Conservation (phyloP, 2,113 vertebrate species). For the Paratilapia polleni region DNA sequence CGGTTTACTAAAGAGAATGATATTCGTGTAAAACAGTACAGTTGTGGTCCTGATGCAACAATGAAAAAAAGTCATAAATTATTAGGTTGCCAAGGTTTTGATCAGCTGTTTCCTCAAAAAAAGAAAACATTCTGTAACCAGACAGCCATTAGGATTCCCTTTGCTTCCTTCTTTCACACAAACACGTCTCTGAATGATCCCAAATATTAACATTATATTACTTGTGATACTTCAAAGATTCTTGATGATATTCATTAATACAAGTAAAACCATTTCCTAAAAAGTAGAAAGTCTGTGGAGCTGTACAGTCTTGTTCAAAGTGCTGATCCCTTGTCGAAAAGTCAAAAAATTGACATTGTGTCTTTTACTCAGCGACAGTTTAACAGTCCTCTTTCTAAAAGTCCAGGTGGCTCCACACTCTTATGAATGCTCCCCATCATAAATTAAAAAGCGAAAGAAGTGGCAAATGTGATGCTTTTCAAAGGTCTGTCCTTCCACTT, state of each 20-base stretch:
- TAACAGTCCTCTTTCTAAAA: neutral
- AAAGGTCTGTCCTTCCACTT: slow-evolving; percentile 28
- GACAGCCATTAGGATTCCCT: neutral
- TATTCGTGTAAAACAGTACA: slow-evolving; percentile 30
- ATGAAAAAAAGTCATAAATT: slow-evolving; percentile 18
- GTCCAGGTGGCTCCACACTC: slow-evolving; percentile 10
- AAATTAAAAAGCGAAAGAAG: slow-evolving; percentile 28
- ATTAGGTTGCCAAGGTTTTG: slow-evolving; percentile 17
- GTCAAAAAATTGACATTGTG: neutral
- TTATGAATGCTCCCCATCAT: neutral
- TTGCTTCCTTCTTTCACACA: neutral
- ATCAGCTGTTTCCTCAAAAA: slow-evolving; percentile 26
- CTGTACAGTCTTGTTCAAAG: slow-evolving; percentile 46
- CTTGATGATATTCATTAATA: slow-evolving; percentile 31
- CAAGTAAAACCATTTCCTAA: slow-evolving; percentile 39
- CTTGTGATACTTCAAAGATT: slow-evolving; percentile 50
- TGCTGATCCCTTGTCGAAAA: slow-evolving; percentile 38
- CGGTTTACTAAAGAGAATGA: neutral
- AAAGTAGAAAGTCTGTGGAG: slow-evolving; percentile 51
- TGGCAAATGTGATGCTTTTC: slow-evolving; percentile 28
- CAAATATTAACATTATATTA: slow-evolving; percentile 46
- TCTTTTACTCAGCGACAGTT: neutral
- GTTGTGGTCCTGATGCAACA: slow-evolving; percentile 38
- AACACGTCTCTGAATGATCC: slow-evolving; percentile 5
- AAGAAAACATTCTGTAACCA: neutral